Evolutionary conservation across 1,140 invertebrate species (phyloP), one percentile per base, ranked within the genome.

Genomic region (Dolichoris vasculosae): DNA sequence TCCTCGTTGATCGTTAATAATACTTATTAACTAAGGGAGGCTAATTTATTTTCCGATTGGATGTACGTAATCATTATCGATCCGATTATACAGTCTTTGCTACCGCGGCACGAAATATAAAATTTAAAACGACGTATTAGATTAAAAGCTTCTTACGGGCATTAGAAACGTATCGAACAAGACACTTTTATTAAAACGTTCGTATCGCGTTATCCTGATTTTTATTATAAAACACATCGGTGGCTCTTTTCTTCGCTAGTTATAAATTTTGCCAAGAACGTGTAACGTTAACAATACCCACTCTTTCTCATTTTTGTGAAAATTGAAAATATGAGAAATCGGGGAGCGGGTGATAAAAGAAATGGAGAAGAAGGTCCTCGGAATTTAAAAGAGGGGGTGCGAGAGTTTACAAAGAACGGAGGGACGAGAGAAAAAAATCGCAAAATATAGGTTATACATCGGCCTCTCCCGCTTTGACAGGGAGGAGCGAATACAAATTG

Each of bases 401-500:
- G 40, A 51, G 75, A 77, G 30, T 77, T 55, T 77, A 30, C 51
- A 51, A 48, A 15, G 26, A 55, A 84, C 30, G 73, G 73, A 71
- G 64, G 83, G 59, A 48, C 55, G 55, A 73, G 17, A 76, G 64
- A 63, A 82, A 46, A 82, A 84, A 81, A 83, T 63, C 17, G 69
- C 8, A 55, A 86, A 84, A 86, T 83, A 77, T 83, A 64, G 82
- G 71, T 75, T 83, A 38, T 80, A 35, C 40, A 1, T 59, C 38
- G 40, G 59, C n/a, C 17, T 67, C 79, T 67, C 59, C 35, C 20
- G 35, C 64, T 67, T 51, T 26, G 59, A 69, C 40, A 83, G 78
- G 46, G 55, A 69, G 40, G 64, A 84, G 75, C 85, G 67, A 88
- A 88, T 87, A 88, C 84, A 86, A 89, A 86, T 91, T 84, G 88